Evolutionary conservation across 2,113 vertebrate genomes (phyloP).

Genomic region (Pteronura brasiliensis): DNA sequence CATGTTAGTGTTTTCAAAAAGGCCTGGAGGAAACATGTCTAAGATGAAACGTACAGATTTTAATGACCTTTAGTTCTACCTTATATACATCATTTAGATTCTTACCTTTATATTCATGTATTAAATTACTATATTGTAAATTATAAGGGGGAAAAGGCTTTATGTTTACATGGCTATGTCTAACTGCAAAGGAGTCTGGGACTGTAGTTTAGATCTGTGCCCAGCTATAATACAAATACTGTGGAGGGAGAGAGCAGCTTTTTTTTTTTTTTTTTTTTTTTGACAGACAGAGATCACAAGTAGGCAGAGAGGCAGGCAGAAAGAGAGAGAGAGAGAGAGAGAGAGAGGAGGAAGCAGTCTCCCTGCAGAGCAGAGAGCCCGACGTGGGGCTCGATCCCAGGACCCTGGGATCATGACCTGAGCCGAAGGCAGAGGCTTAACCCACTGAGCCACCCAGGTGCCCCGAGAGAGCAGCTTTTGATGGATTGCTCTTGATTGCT

Average conservation of each 20-base stretch:
- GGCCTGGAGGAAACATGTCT: background rate
- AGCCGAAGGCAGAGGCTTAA: too few species aligned
- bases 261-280: too few species aligned
- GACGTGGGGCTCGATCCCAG: too few species aligned
- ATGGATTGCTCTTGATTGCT: background rate
- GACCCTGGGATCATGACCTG: too few species aligned
- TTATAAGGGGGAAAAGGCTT: background rate
- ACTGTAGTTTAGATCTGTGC: background rate
- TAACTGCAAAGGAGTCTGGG: background rate
- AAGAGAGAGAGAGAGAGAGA: too few species aligned
- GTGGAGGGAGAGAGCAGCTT: background rate
- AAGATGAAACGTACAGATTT: background rate
- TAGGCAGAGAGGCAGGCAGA: too few species aligned
- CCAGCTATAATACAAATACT: background rate
- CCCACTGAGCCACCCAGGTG: too few species aligned
- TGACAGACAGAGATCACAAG: too few species aligned
- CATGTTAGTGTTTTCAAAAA: background rate
- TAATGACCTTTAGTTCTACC: background rate
- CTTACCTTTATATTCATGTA: background rate
- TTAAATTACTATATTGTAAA: background rate
- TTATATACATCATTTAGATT: background rate
- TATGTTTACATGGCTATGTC: background rate
- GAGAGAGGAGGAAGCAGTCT: too few species aligned
- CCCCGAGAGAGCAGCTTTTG: background rate
- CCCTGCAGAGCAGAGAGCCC: too few species aligned